phyloP scores from a whole-genome alignment of 2,797 vertebrate genomes.

The Halcyon badia region DNA sequence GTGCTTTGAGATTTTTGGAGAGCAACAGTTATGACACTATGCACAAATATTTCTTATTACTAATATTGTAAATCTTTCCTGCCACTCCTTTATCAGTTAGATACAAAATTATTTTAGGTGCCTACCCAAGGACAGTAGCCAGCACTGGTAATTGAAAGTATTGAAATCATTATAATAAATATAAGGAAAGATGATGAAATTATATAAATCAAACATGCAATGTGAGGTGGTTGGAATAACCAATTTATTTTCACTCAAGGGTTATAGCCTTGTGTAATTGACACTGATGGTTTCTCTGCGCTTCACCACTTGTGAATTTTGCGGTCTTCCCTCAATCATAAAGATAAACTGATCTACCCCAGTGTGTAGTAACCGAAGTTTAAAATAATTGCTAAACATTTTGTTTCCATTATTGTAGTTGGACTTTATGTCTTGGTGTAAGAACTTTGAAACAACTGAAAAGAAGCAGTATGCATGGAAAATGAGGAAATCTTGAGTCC shows the following conservation, averaged over 20 bases:
- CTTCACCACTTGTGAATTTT: slow-evolving; percentile 54
- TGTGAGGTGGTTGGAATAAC: neutral
- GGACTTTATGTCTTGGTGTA: neutral
- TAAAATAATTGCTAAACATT: slow-evolving; percentile 2
- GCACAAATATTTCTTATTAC: neutral
- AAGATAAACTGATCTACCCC: slow-evolving; percentile 18
- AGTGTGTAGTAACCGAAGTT: neutral
- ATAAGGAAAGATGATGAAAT: neutral
- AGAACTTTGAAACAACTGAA: neutral
- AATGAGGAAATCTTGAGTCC: neutral
- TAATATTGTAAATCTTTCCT: slow-evolving; percentile 12
- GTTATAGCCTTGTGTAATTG: slow-evolving; percentile 25
- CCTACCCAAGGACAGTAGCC: slow-evolving; percentile 37
- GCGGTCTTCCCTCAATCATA: slow-evolving; percentile 17
- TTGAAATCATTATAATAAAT: slow-evolving; percentile 45
- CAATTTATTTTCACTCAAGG: slow-evolving; percentile 55
- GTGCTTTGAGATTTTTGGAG: neutral
- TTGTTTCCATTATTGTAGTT: neutral
- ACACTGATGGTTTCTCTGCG: neutral
- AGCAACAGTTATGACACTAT: neutral
- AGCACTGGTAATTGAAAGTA: slow-evolving; percentile 39
- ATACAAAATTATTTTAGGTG: slow-evolving; percentile 17
- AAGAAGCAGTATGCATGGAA: neutral
- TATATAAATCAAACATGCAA: slow-evolving; percentile 39
- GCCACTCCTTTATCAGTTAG: neutral